Conservation (phyloP, 2,888 invertebrate species). For the Diadromus collaris region DNA sequence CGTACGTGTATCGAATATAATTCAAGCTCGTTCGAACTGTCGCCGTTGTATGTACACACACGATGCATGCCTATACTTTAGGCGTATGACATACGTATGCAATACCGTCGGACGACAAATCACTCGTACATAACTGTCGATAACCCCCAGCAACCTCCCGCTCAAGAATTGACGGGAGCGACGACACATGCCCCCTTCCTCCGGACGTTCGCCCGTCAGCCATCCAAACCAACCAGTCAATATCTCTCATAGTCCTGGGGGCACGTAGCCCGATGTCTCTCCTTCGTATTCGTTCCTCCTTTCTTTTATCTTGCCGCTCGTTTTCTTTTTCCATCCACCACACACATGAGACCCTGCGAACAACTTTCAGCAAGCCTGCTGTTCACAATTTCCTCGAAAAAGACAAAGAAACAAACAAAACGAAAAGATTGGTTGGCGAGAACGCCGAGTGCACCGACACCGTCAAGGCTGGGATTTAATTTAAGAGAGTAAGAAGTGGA, state of each 20-base stretch:
- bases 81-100: slow-evolving; percentile 39
- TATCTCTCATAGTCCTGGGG: slow-evolving; percentile 34
- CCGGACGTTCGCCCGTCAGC: neutral
- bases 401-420: neutral
- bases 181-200: slow-evolving; percentile 11
- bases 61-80: neutral
- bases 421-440: slow-evolving; percentile 11
- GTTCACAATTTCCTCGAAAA: slow-evolving; percentile 12
- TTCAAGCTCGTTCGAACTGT: neutral
- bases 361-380: slow-evolving; percentile 14
- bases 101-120: slow-evolving; percentile 54
- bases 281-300: slow-evolving; percentile 20
- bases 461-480: slow-evolving; percentile 62
- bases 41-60: slow-evolving; percentile 9
- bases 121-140: slow-evolving; percentile 56
- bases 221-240: slow-evolving; percentile 30
- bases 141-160: slow-evolving; percentile 37
- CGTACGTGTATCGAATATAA: neutral
- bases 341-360: slow-evolving; percentile 9
- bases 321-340: slow-evolving; percentile 12
- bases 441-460: slow-evolving; percentile 6
- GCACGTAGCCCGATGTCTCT: slow-evolving; percentile 16
- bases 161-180: slow-evolving; percentile 42
- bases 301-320: slow-evolving; percentile 5
- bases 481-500: slow-evolving; percentile 62